Base-by-base conservation (phyloP, 2,888 invertebrate species). In the Tetramorium bicarinatum region DNA sequence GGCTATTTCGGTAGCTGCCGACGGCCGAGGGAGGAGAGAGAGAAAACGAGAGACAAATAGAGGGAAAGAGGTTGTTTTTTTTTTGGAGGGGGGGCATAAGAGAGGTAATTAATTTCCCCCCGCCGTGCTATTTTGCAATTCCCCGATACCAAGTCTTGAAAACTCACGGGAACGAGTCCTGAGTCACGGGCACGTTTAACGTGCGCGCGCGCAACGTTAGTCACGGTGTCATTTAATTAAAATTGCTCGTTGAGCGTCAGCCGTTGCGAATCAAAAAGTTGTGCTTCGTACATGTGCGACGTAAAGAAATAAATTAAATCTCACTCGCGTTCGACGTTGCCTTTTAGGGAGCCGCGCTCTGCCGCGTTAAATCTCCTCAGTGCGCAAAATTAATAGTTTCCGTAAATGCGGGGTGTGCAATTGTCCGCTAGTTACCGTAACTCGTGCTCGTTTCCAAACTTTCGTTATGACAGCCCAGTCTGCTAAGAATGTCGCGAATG, bases 221-320 rank as follows among this genome's bases (percentile, higher is more conserved):
- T 76, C 88, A 83, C 66, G 67, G 77, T 83, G 72, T 88, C 81
- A 82, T 72, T 88, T 85, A 84, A 88, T 87, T 87, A 85, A 82
- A 82, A 81, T 34, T 72, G 82, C 64, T 66, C 66, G 82, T 67
- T 66, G 59, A 74, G 61, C 74, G 81, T 41, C 75, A 49, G 75
- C 81, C 75, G 21, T 44, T 52, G 62, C 75, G 75, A 81, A 81
- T 81, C 75, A 8, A 75, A 62, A 81, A 75, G 52, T 52, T 21
- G 41, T 18, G 47, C 34, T 9, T 59, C 71, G 38, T 34, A 59
- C 29, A 4, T 47, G 11, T 15, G 54, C 29, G 56, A 59, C 18
- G 18, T 47, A 49, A 81, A 62, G 75, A 64, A 81, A 29, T 75
- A 52, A 75, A 81, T 81, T 81, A 21, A 81, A 62, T 38, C 47